These are phyloP conservation scores for Drosophila triauraria DNA, from an alignment of 1,140 invertebrate species.

Conservation along the genomic window DNA sequence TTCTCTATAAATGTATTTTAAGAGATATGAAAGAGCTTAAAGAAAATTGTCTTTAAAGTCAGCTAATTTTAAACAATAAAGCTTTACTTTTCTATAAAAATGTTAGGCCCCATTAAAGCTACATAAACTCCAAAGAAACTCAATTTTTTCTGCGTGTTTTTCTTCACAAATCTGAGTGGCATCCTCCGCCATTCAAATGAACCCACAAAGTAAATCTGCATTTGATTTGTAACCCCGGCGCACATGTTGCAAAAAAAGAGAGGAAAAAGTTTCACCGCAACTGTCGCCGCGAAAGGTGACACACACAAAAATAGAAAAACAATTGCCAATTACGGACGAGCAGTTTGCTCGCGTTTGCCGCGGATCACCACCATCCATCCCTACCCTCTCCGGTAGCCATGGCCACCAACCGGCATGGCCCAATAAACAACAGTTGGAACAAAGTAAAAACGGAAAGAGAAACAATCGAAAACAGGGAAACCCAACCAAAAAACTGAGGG, in stretches of 20 bases:
- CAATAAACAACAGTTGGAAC: slow-evolving; percentile 54
- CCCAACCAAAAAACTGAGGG: slow-evolving; percentile 37
- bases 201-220: slow-evolving; percentile 60
- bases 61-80: no score
- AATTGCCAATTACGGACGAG: slow-evolving; percentile 78
- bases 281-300: slow-evolving; percentile 59
- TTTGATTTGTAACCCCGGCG: slow-evolving; percentile 56
- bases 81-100: no score
- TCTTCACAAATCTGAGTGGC: slow-evolving; percentile 23
- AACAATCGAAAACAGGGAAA: slow-evolving; percentile 34
- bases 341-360: slow-evolving; percentile 46
- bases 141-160: neutral
- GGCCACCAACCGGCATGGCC: slow-evolving; percentile 67
- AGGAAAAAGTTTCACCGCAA: slow-evolving; percentile 46
- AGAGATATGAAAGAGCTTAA: no score
- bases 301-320: slow-evolving; percentile 71
- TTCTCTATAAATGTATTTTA: no score
- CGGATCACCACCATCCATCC: slow-evolving; percentile 25
- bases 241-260: slow-evolving; percentile 67
- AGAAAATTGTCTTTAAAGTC: no score
- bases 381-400: slow-evolving; percentile 53
- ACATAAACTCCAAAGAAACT: no score
- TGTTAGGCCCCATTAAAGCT: no score
- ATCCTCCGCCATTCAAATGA: slow-evolving; percentile 63
- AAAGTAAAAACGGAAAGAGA: slow-evolving; percentile 36